Percentiles rank a stretch among this genome's conserved stretches.
Evolutionary conservation across 2,888 invertebrate species (phyloP).

Genomic region (Leptothorax acervorum): DNA sequence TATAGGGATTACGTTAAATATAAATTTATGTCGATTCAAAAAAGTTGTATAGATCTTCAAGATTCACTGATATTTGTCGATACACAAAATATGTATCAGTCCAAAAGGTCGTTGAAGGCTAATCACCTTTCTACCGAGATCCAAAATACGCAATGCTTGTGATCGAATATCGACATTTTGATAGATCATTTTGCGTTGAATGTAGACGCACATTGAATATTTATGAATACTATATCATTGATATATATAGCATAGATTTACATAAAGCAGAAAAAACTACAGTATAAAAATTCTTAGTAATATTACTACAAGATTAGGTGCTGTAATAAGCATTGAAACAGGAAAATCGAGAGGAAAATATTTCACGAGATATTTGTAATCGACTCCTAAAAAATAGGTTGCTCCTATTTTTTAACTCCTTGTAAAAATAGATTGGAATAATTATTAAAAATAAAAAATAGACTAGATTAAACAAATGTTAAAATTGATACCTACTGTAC

Average conservation of each 20-base stretch:
- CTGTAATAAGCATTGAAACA: background rate
- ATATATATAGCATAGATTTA: slow-evolving; percentile 53
- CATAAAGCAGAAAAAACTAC: background rate
- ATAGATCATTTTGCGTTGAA: slow-evolving; percentile 73
- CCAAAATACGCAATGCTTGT: slow-evolving; percentile 44
- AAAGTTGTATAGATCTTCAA: background rate
- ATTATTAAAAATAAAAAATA: slow-evolving; percentile 3
- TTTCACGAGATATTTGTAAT: background rate
- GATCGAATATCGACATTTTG: slow-evolving; percentile 73
- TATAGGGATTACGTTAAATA: background rate
- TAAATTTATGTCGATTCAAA: background rate
- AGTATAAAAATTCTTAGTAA: background rate
- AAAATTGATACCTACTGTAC: background rate
- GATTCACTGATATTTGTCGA: slow-evolving; percentile 68
- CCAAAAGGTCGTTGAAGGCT: slow-evolving; percentile 53
- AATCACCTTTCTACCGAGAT: slow-evolving; percentile 59
- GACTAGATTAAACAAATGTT: background rate
- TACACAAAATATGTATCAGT: slow-evolving; percentile 46
- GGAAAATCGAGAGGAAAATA: background rate
- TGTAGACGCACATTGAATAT: slow-evolving; percentile 69
- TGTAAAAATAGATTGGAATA: background rate
- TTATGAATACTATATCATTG: slow-evolving; percentile 72
- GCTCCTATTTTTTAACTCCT: background rate
- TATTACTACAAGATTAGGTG: background rate
- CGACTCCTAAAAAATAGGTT: background rate